These are phyloP conservation scores for Nephrotoma guestfalica DNA, from an alignment of 2,888 invertebrate genomes.

Conservation along the genomic window DNA sequence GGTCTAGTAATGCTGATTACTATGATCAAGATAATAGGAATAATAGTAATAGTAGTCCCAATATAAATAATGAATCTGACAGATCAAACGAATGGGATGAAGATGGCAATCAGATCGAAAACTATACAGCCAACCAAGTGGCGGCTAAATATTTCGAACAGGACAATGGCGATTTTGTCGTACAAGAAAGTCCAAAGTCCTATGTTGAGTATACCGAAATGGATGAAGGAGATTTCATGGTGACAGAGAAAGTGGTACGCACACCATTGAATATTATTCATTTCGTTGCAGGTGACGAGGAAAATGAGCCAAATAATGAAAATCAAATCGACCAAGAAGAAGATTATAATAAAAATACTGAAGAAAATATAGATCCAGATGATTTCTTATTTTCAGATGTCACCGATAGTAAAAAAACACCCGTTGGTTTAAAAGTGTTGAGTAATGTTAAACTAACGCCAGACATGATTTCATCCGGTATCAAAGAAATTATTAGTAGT, in stretches of 20 bases:
- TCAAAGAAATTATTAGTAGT: constrained; percentile 9
- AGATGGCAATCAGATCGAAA: background rate
- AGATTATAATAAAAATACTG: constrained; percentile 17
- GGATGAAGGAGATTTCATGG: constrained; percentile 31
- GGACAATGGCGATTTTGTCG: constrained; percentile 31
- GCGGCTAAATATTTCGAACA: constrained; percentile 29
- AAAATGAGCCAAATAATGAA: constrained; percentile 9
- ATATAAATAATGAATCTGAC: background rate
- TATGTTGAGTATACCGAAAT: constrained; percentile 32
- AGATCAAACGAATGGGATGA: background rate
- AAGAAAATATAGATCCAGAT: constrained; percentile 12
- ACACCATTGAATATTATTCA: constrained; percentile 30
- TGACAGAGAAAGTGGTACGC: constrained; percentile 31
- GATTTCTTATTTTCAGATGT: constrained; percentile 2
- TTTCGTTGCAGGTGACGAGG: constrained; percentile 23
- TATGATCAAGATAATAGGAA: background rate
- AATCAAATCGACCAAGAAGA: constrained; percentile 9
- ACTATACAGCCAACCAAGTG: constrained; percentile 15
- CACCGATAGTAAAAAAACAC: constrained; percentile 9
- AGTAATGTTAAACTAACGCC: constrained; percentile 29
- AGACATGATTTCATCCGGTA: constrained; percentile 8
- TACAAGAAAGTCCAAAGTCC: constrained; percentile 30
- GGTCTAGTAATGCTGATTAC: background rate
- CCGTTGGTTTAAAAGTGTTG: constrained; percentile 25
- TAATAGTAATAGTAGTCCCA: background rate